phyloP scores from a whole-genome alignment of 2,797 vertebrate genomes.

The Remorina albescens region DNA sequence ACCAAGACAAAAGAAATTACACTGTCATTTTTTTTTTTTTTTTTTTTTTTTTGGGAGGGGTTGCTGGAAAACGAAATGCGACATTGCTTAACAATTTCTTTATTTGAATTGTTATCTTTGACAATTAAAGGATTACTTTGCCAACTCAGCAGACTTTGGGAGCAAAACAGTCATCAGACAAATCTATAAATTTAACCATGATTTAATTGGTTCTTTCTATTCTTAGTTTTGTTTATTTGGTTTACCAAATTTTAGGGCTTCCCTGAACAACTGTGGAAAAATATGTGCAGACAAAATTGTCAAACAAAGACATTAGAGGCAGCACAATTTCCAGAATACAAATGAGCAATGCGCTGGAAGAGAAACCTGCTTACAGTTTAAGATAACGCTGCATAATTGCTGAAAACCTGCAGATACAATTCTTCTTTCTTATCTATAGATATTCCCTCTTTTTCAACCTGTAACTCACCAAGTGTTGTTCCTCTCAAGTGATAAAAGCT shows the following conservation, averaged over 20 bases:
- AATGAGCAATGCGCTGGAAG: conserved; percentile 32
- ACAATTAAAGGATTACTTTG: background rate
- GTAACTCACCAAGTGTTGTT: conserved; percentile 60
- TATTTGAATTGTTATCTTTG: background rate
- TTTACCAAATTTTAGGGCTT: background rate
- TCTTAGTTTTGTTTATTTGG: background rate
- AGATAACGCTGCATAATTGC: conserved; percentile 45
- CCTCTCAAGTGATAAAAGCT: conserved; percentile 64
- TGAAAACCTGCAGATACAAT: conserved; percentile 48
- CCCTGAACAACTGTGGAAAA: background rate
- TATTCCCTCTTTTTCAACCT: conserved; percentile 64
- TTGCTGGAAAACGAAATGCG: conserved; percentile 10
- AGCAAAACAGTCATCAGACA: background rate
- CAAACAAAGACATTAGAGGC: background rate
- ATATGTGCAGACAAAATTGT: conserved; percentile 6
- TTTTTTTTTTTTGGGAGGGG: background rate
- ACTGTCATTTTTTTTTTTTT: background rate
- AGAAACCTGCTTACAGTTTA: conserved; percentile 43
- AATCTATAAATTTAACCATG: conserved; percentile 4
- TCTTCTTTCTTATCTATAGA: conserved; percentile 51
- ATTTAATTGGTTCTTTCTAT: background rate
- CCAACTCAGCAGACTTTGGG: background rate
- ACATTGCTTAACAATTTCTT: background rate
- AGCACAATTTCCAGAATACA: conserved; percentile 27
- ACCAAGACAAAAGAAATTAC: background rate